A percentile compares a stretch with the other conserved stretches of the same genome.
Conservation (phyloP, 2,113 vertebrate species). For the Stercorarius parasiticus region DNA sequence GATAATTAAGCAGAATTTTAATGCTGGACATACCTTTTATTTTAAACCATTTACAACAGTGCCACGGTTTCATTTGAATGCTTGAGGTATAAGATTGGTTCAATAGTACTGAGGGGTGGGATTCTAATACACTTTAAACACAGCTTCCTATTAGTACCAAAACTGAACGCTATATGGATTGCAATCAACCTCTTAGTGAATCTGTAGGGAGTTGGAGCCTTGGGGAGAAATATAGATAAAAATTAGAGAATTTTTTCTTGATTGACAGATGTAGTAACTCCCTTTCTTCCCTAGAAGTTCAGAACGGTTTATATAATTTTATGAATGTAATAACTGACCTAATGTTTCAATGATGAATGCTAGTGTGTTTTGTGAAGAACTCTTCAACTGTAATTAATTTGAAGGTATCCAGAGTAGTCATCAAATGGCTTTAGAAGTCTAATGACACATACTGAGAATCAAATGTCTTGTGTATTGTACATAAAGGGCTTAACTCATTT, state of each 20-base stretch:
- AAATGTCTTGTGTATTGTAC: background rate
- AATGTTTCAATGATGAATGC: background rate
- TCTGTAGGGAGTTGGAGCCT: conserved; percentile 1
- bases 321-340: conserved; percentile 22
- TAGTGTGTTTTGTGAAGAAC: background rate
- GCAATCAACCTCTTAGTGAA: background rate
- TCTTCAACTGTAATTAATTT: conserved; percentile 56
- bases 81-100: background rate
- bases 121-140: background rate
- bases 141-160: background rate
- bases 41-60: background rate
- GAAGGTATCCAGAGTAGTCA: conserved; percentile 5
- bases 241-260: conserved; percentile 11
- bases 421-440: conserved; percentile 13
- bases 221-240: conserved; percentile 31
- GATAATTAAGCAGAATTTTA: background rate
- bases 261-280: conserved; percentile 39
- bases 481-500: background rate
- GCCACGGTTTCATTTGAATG: background rate
- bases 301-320: conserved; percentile 43
- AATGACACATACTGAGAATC: background rate
- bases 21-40: background rate
- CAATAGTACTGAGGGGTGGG: background rate
- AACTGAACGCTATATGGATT: conserved; percentile 8
- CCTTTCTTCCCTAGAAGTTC: conserved; percentile 5